phyloP scores from a whole-genome alignment of 2,888 invertebrate genomes.

The Andrena fulva region DNA sequence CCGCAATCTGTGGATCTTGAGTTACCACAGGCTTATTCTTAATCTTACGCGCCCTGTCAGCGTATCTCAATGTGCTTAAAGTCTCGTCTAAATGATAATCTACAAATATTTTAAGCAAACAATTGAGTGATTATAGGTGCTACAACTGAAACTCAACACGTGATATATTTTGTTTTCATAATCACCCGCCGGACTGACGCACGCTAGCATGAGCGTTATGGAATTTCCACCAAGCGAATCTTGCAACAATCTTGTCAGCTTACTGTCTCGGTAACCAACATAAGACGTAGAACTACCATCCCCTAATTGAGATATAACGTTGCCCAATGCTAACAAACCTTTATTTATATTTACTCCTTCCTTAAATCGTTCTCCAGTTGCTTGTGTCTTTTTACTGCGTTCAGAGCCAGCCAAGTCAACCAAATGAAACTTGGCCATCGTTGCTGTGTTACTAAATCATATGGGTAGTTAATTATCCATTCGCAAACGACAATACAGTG shows the following conservation, averaged over 20 bases:
- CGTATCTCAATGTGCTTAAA: conserved; percentile 94
- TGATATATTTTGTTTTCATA: conserved; percentile 84
- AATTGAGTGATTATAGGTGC: background rate
- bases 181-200: conserved; percentile 94
- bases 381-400: conserved; percentile 94
- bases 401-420: conserved; percentile 97
- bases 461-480: conserved; percentile 10
- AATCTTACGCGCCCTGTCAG: conserved; percentile 94
- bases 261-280: conserved; percentile 96
- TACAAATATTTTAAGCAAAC: conserved; percentile 42
- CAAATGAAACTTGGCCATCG: conserved; percentile 94
- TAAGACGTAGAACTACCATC: conserved; percentile 88
- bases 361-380: conserved; percentile 94
- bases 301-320: conserved; percentile 96
- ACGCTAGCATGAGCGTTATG: conserved; percentile 97
- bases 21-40: conserved; percentile 96
- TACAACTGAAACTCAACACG: conserved; percentile 81
- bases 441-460: conserved; percentile 88
- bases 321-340: conserved; percentile 95
- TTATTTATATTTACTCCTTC: conserved; percentile 97
- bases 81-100: conserved; percentile 95
- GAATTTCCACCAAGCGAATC: conserved; percentile 98
- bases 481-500: background rate
- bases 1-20: conserved; percentile 92
- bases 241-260: conserved; percentile 95